A percentile compares a stretch with the other conserved stretches of the same genome.
These are phyloP conservation scores for Macrophya alboannulata DNA, from an alignment of 2,888 invertebrate genomes.

Conservation along the genomic window DNA sequence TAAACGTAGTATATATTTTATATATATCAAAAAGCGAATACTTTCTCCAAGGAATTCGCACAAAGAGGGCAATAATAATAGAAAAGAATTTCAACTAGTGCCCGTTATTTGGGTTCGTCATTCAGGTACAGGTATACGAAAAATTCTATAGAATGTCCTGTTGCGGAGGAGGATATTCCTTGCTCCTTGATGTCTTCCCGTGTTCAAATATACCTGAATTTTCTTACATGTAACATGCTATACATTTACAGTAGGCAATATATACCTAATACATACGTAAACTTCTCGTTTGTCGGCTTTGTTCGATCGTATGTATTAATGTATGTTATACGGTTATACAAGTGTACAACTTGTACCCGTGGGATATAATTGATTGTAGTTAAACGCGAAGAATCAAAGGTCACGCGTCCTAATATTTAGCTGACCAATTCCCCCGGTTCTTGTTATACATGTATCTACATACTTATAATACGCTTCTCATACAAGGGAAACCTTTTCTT, in stretches of 20 bases:
- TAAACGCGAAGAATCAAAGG: not conserved
- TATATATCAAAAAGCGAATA: not conserved
- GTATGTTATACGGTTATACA: not conserved
- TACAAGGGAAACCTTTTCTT: slow-evolving; percentile 26
- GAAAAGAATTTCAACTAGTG: not conserved
- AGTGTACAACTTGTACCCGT: not conserved
- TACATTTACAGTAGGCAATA: not conserved
- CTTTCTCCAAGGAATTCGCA: not conserved
- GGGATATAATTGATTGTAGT: slow-evolving; percentile 11
- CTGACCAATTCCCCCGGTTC: not conserved
- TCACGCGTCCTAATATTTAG: not conserved
- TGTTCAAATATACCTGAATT: not conserved
- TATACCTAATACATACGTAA: no score
- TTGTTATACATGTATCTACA: not conserved
- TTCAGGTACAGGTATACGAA: not conserved
- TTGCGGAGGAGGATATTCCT: not conserved
- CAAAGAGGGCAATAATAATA: not conserved
- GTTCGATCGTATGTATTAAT: not conserved
- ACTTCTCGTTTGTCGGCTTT: not conserved
- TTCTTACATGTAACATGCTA: not conserved
- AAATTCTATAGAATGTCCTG: not conserved
- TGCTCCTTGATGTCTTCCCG: not conserved
- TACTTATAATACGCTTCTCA: not conserved
- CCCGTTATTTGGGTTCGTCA: not conserved
- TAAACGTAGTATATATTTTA: not conserved